These are phyloP conservation scores for Tenthredo scrophulariae DNA, from an alignment of 2,888 invertebrate genomes.

Conservation along the genomic window DNA sequence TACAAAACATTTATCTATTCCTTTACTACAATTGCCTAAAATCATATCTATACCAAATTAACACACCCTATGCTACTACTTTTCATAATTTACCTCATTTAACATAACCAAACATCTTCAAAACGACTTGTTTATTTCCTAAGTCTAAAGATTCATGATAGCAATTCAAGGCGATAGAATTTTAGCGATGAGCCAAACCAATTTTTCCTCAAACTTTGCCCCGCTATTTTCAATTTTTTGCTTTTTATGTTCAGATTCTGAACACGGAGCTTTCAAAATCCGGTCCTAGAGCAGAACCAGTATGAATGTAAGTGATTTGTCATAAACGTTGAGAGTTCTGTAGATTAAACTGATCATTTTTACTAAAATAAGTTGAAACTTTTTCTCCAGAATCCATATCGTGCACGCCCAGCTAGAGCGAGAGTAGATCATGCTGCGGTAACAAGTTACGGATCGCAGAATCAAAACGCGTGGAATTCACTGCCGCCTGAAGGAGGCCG, in stretches of 20 bases:
- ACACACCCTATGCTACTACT: not conserved
- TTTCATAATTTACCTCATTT: not conserved
- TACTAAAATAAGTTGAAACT: not conserved
- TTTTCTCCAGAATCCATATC: constrained; percentile 72
- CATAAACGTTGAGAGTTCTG: not conserved
- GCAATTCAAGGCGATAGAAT: not conserved
- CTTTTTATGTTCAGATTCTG: constrained; percentile 61
- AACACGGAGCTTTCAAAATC: constrained; percentile 60
- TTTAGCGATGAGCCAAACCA: not conserved
- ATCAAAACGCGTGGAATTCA: constrained; percentile 71
- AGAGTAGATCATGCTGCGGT: constrained; percentile 68
- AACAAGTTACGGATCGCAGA: constrained; percentile 68
- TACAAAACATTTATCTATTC: not conserved
- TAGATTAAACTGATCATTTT: not conserved
- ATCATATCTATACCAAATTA: not conserved
- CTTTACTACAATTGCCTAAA: not conserved
- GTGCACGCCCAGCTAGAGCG: constrained; percentile 70
- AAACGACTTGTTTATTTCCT: not conserved
- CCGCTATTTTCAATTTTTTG: not conserved
- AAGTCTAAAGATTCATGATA: not conserved
- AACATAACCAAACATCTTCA: not conserved
- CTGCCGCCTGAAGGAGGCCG: constrained; percentile 60
- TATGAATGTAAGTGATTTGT: constrained; percentile 69
- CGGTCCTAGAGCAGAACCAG: constrained; percentile 63
- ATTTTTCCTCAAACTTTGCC: not conserved